These are phyloP conservation scores for Rhodinocichla rosea DNA, from an alignment of 2,113 vertebrate genomes.

Conservation along the genomic window DNA sequence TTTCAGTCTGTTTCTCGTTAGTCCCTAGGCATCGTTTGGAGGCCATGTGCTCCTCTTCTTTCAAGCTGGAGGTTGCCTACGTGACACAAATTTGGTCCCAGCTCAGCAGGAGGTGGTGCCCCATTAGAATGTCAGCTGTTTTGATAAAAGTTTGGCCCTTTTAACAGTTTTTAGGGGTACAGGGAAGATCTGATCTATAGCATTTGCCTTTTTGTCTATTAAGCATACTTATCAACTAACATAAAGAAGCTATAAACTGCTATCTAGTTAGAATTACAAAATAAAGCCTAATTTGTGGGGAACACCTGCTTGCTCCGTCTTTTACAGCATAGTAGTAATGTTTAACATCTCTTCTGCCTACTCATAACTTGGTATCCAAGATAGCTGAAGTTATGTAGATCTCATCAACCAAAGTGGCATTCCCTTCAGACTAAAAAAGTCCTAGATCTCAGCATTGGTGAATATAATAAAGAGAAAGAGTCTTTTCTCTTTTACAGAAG, in stretches of 20 bases:
- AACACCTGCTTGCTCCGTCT: not conserved
- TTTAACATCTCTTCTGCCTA: not conserved
- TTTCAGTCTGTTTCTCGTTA: not conserved
- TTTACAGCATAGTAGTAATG: not conserved
- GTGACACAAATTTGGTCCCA: not conserved
- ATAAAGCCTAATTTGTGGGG: not conserved
- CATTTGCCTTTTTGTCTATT: not conserved
- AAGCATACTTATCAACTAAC: not conserved
- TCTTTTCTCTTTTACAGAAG: constrained; percentile 13
- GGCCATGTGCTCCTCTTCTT: not conserved
- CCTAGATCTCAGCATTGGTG: not conserved
- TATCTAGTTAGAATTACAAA: not conserved
- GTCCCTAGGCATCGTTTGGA: not conserved
- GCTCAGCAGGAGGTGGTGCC: not conserved
- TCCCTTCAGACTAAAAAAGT: not conserved
- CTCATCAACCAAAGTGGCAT: not conserved
- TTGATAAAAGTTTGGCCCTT: not conserved
- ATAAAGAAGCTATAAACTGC: not conserved
- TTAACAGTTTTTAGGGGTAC: not conserved
- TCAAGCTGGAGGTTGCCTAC: not conserved
- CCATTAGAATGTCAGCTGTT: not conserved
- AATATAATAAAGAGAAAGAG: not conserved
- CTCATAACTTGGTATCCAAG: not conserved
- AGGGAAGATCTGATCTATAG: not conserved
- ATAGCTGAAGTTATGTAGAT: not conserved